Conservation (phyloP, 2,113 vertebrate species). For the Amia ocellicauda region DNA sequence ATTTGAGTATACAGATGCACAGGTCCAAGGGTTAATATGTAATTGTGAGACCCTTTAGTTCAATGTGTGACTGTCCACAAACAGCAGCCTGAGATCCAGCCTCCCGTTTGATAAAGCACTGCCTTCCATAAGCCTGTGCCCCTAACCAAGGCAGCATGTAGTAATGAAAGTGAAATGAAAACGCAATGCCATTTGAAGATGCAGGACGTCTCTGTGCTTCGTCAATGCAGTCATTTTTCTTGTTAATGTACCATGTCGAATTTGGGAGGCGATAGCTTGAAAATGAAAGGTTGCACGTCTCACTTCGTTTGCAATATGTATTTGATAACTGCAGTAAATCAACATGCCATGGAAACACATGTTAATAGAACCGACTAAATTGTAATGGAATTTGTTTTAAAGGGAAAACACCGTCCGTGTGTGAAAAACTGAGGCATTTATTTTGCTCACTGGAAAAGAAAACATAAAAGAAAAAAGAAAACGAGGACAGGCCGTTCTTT, state of each 20-base stretch:
- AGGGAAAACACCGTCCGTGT: slow-evolving; percentile 10
- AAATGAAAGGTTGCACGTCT: slow-evolving; percentile 78
- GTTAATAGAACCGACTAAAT: slow-evolving; percentile 63
- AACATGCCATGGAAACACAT: slow-evolving; percentile 55
- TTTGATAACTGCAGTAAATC: slow-evolving; percentile 77
- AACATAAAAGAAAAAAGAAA: not conserved
- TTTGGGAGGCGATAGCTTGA: slow-evolving; percentile 65
- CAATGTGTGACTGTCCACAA: too few species aligned
- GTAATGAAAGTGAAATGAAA: slow-evolving; percentile 47
- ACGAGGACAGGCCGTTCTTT: not conserved
- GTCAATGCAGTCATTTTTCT: slow-evolving; percentile 63
- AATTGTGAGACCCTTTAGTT: too few species aligned
- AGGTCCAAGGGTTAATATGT: too few species aligned
- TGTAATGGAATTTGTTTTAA: slow-evolving; percentile 50
- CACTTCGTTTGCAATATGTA: slow-evolving; percentile 75
- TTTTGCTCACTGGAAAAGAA: slow-evolving; percentile 17
- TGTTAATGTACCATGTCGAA: slow-evolving; percentile 72
- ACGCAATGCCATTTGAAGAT: slow-evolving; percentile 43
- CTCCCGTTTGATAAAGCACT: slow-evolving; percentile 15
- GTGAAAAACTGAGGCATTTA: slow-evolving; percentile 17
- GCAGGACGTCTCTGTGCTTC: slow-evolving; percentile 49
- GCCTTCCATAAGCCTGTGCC: slow-evolving; percentile 18
- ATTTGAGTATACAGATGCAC: slow-evolving; percentile 8
- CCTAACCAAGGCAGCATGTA: slow-evolving; percentile 23
- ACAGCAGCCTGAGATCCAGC: too few species aligned